Evolutionary conservation across 2,888 invertebrate genomes (phyloP).

Genomic region (Beris chalybata): DNA sequence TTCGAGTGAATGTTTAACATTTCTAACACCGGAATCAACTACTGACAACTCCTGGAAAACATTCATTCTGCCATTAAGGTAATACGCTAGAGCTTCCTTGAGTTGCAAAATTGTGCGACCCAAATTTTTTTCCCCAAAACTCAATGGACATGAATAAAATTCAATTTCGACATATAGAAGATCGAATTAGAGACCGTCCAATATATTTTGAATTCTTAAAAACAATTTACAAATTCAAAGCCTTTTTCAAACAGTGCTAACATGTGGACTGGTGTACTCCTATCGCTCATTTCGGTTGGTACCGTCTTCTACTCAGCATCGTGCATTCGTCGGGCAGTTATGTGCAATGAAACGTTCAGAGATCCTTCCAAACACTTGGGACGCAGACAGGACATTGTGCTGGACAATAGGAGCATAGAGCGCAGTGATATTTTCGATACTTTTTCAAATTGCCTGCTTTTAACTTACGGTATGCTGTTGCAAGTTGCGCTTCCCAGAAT

Average conservation of each 20-base stretch:
- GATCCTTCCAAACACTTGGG: background rate
- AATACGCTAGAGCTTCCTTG: constrained; percentile 50
- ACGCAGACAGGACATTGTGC: background rate
- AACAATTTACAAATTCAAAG: too few relatives aligned
- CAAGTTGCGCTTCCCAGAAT: constrained; percentile 76
- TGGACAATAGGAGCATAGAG: too few relatives aligned
- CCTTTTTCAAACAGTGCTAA: constrained; percentile 58
- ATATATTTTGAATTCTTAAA: too few relatives aligned
- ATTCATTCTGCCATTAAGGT: constrained; percentile 76
- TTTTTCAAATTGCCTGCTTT: constrained; percentile 71
- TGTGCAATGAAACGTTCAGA: background rate
- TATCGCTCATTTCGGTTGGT: constrained; percentile 68
- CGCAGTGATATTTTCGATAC: constrained; percentile 70
- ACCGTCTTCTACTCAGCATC: constrained; percentile 68
- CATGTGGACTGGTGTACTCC: constrained; percentile 75
- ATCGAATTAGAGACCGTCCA: too few relatives aligned
- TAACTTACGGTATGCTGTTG: constrained; percentile 79
- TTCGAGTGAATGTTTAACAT: constrained; percentile 81
- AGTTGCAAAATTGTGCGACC: constrained; percentile 13
- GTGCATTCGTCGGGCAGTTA: constrained; percentile 43
- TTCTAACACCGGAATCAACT: constrained; percentile 78
- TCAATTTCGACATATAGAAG: too few relatives aligned
- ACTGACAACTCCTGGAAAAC: constrained; percentile 85
- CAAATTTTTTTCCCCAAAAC: constrained; percentile 3
- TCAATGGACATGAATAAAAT: background rate